Evolutionary conservation across 2,113 vertebrate species (phyloP), one percentile per base, ranked within the genome.

Genomic region (Butorides virescens): DNA sequence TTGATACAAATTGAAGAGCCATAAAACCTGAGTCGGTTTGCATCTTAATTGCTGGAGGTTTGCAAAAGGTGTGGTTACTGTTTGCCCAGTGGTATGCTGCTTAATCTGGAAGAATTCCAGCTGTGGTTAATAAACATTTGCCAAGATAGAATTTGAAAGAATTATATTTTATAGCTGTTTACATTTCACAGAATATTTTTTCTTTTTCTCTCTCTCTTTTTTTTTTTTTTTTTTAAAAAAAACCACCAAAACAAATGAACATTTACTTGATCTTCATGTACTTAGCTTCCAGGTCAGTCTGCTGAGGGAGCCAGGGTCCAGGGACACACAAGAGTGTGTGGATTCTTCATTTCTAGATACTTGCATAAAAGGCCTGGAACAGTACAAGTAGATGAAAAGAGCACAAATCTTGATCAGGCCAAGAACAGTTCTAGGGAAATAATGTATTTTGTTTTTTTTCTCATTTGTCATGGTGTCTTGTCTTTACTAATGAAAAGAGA

Each of bases 171-270:
- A 10, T 53, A 80, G 65, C 36, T 82, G 20, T 46, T 83, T 94
- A 55, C 8, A n/a, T 58, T 78, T 85, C 16, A 37, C 36, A 46
- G 20, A 6, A 13, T 44, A 19, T 46, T 49, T 52, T 15, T 18
- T 23, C 7, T 22, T 7, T 34, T 2, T 21, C 2, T 22, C 8
- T 36, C 2, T 11, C 3, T n/a, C n/a, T n/a, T n/a, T n/a, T n/a
- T 13, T 61, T n/a, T 23, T 6, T 12, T 71, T 52, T n/a, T 55
- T 29, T 44, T 9, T 19, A 46, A 46, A 70, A 15, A 20, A 44
- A 44, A 42, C 42, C 42, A 42, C 37, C 10, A 37, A 37, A 42
- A 42, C 42, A 42, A 42, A 42, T 18, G 85, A 16, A 46, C 72
- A 11, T 29, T 84, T 82, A 22, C 16, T 58, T 91, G 7, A 25